A percentile compares a stretch with the other conserved stretches of the same genome.
phyloP scores from a whole-genome alignment of 2,797 vertebrate species.

The Crocidura indochinensis region DNA sequence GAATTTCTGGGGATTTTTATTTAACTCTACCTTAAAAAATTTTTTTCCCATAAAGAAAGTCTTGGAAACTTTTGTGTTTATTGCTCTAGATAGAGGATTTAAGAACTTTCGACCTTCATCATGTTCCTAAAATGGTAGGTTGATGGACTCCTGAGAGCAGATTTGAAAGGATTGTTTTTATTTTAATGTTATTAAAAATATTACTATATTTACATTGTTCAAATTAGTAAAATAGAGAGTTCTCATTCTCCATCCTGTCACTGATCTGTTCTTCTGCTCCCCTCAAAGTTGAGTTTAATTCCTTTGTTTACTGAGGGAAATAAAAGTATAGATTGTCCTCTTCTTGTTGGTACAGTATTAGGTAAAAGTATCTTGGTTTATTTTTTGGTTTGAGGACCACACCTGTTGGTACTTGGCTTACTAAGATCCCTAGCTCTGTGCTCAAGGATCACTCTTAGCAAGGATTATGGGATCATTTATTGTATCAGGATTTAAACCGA shows the following conservation, averaged over 20 bases:
- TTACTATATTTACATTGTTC: neutral
- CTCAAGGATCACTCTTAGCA: no score
- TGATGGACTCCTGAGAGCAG: slow-evolving; percentile 69
- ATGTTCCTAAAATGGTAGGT: slow-evolving; percentile 47
- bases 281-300: neutral
- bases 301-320: neutral
- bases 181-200: neutral
- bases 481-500: no score
- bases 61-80: slow-evolving; percentile 81
- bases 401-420: no score
- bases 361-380: neutral
- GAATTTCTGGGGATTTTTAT: slow-evolving; percentile 69
- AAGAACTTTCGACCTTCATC: slow-evolving; percentile 67
- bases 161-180: neutral
- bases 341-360: neutral
- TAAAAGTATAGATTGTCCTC: neutral
- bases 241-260: neutral
- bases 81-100: slow-evolving; percentile 67
- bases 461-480: no score
- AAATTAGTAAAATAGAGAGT: neutral
- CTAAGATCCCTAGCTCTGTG: no score
- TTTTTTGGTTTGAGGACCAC: no score
- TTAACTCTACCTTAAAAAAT: slow-evolving; percentile 63
- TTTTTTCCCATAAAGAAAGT: slow-evolving; percentile 77
- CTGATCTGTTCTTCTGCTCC: neutral